Evolutionary conservation across 2,888 invertebrate species (phyloP), one percentile per base, ranked within the genome.

Genomic region (Elegia similella): DNA sequence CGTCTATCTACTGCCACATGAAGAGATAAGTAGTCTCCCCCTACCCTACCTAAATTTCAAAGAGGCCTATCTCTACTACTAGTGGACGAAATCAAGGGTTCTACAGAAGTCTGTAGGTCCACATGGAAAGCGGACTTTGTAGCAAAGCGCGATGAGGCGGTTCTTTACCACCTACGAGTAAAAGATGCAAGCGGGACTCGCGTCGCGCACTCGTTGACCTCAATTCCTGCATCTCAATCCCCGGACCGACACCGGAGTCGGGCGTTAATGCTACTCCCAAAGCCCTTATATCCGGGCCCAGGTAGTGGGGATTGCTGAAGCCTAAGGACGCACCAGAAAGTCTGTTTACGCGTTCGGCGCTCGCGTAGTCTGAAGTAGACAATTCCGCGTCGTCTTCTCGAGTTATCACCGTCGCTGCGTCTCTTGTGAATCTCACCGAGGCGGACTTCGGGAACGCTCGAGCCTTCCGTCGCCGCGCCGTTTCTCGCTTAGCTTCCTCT

Each of bases 81-180:
- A 56, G 55, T 59, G 61, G 57, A 57, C 53, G 56, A 52, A 43
- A 34, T 15, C 29, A 7, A 12, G 42, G 23, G 44, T 6, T 17
- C 68, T 80, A 88, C 65, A 86, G 64, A 62, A 96, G 80, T 67
- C 95, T 93, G 63, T 96, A 92, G 68, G 95, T 95, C 96, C 96
- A 96, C 74, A 96, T 92, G 10, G 96, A 95, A 42, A 96, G 93
- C 8, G 96, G 96, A 69, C 95, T 91, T 73, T 95, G 94, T 70
- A 96, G 95, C 57, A 95, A 93, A 13, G 96, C 95, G 2, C 95
- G 94, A 68, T 96, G 95, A 12, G 95, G 95, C 52, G 95, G 94
- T 78, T 97, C 96, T 69, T 95, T 94, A 0, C 97, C 97, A 0
- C 97, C 97, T 60, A 96, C 93, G 58, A 97, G 68, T 69, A 89